Percentiles rank a stretch among this genome's conserved stretches.
These are phyloP conservation scores for Tarsius wallacei DNA, from an alignment of 2,797 vertebrate species.

Conservation along the genomic window DNA sequence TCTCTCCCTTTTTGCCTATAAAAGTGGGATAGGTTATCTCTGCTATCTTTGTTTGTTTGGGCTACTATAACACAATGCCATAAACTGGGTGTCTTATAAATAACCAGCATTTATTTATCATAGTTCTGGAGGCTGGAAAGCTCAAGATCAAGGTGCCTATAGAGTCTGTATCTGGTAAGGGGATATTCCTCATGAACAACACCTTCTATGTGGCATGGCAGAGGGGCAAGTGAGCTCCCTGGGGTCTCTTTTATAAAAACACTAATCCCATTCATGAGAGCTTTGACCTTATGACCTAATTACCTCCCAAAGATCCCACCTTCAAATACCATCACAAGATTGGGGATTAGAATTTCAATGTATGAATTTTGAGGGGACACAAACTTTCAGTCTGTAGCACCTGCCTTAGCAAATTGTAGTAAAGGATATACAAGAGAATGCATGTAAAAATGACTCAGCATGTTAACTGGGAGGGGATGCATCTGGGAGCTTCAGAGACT, in stretches of 20 bases:
- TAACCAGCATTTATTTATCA: neutral
- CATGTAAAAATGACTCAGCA: neutral
- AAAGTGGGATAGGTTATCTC: neutral
- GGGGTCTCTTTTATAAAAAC: neutral
- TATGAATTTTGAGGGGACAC: neutral
- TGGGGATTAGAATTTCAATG: neutral
- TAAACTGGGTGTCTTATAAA: neutral
- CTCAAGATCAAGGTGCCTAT: neutral
- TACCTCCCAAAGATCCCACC: neutral
- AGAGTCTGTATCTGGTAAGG: neutral
- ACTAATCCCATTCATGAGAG: neutral
- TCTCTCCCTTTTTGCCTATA: neutral
- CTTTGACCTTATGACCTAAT: neutral
- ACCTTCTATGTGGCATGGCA: neutral
- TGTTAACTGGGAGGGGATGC: neutral
- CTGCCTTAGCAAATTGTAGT: neutral
- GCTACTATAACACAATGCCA: neutral
- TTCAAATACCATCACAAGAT: neutral
- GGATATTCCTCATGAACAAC: neutral
- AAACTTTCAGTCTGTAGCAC: neutral
- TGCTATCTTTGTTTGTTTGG: neutral
- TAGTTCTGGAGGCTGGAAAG: neutral
- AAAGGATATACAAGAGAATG: neutral
- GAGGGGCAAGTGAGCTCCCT: neutral
- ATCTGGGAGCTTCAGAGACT: neutral